Evolutionary conservation across 2,797 vertebrate species (phyloP).

Genomic region (Manis crassicaudata): DNA sequence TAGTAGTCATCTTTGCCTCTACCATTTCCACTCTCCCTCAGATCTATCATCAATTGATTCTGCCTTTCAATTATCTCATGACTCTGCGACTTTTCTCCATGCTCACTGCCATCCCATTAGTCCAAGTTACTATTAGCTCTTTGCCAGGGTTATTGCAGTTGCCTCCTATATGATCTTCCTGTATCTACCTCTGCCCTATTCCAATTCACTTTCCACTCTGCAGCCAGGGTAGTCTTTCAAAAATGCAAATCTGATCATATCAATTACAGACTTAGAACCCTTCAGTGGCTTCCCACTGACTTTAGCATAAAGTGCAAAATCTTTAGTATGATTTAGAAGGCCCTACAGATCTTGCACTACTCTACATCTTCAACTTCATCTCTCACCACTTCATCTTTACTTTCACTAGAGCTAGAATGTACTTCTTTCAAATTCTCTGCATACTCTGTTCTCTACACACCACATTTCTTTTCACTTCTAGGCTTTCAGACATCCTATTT

Average conservation of each 20-base stretch:
- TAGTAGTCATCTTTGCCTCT: background rate
- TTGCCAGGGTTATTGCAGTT: background rate
- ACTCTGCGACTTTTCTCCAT: background rate
- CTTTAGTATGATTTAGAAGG: constrained; percentile 10
- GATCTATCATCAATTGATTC: background rate
- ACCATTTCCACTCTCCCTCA: background rate
- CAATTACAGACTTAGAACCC: background rate
- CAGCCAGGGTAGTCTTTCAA: background rate
- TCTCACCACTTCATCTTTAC: background rate
- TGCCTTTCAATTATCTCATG: background rate
- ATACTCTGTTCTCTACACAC: background rate
- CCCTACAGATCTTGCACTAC: background rate
- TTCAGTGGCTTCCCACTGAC: background rate
- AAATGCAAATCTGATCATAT: background rate
- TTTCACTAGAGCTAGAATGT: background rate
- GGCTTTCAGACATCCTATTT: background rate
- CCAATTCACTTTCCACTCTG: background rate
- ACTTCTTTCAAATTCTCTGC: background rate
- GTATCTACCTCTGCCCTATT: background rate
- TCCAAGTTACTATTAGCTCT: background rate
- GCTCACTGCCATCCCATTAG: background rate
- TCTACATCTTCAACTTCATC: background rate
- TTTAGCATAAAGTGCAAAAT: constrained; percentile 32
- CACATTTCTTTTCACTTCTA: background rate
- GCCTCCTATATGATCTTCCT: background rate